Percentiles rank a stretch among this genome's conserved stretches.
Evolutionary conservation across 2,888 invertebrate species (phyloP).

Genomic region (Amiota communis): DNA sequence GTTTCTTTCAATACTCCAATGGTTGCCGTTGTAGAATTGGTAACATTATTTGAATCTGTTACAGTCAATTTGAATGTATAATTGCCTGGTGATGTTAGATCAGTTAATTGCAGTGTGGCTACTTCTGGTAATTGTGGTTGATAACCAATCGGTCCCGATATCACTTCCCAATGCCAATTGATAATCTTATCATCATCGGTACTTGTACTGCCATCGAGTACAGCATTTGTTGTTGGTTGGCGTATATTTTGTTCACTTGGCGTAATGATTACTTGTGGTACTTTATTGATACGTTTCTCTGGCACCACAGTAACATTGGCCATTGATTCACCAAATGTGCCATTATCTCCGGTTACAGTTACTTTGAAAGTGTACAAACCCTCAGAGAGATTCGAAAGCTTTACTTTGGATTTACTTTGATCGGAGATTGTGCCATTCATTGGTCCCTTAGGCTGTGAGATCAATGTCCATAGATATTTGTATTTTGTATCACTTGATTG

Average conservation of each 20-base stretch:
- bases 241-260: conserved; percentile 90
- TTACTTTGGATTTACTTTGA: conserved; percentile 88
- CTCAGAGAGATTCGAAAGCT: conserved; percentile 86
- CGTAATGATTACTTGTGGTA: conserved; percentile 89
- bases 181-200: conserved; percentile 88
- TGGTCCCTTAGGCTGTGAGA: conserved; percentile 87
- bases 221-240: conserved; percentile 90
- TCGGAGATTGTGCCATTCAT: conserved; percentile 84
- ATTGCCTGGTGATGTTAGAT: conserved; percentile 89
- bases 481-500: conserved; percentile 81
- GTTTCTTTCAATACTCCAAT: conserved; percentile 91
- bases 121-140: conserved; percentile 85
- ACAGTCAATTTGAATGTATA: conserved; percentile 93
- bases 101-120: conserved; percentile 87
- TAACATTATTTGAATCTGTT: conserved; percentile 90
- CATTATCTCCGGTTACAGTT: conserved; percentile 83
- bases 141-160: conserved; percentile 89
- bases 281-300: conserved; percentile 86
- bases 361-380: conserved; percentile 91
- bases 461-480: conserved; percentile 90
- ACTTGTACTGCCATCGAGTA: conserved; percentile 89
- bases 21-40: conserved; percentile 89
- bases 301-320: conserved; percentile 93
- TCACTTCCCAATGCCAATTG: conserved; percentile 94
- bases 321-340: conserved; percentile 84